Evolutionary conservation across 2,113 vertebrate genomes (phyloP).

Genomic region (Steatornis caripensis): DNA sequence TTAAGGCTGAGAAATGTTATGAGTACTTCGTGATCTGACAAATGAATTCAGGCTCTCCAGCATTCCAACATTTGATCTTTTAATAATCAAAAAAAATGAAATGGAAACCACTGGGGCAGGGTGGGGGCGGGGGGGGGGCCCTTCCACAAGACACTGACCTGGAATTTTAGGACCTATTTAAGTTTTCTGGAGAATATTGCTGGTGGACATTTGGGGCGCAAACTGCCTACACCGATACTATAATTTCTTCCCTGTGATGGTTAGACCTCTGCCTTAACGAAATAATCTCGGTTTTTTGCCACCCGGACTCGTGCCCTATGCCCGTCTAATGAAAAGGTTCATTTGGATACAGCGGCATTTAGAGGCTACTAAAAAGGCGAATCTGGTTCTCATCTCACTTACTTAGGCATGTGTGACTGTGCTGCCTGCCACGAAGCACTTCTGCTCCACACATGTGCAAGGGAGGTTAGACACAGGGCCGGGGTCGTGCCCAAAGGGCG

Average conservation of each 20-base stretch:
- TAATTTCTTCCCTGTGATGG: background rate
- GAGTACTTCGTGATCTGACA: constrained; percentile 85
- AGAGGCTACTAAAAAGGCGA: background rate
- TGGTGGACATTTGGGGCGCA: background rate
- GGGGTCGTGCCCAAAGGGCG: background rate
- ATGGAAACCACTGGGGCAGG: constrained; percentile 37
- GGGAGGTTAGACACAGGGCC: background rate
- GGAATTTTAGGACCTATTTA: background rate
- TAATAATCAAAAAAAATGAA: constrained; percentile 73
- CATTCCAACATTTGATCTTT: constrained; percentile 78
- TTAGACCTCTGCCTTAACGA: background rate
- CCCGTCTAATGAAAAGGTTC: background rate
- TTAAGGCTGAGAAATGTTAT: constrained; percentile 84
- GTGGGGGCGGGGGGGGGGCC: background rate
- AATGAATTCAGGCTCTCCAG: constrained; percentile 77
- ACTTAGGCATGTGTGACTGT: background rate
- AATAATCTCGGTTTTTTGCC: background rate
- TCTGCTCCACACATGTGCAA: constrained; percentile 1
- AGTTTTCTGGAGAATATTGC: background rate
- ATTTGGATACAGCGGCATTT: background rate
- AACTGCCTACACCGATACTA: background rate
- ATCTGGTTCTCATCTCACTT: constrained; percentile 8
- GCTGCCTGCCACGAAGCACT: background rate
- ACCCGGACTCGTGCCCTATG: fast-evolving
- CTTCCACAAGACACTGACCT: background rate